Evolutionary conservation across 2,113 vertebrate species (phyloP).

Genomic region (Gymnocephalus cernua): DNA sequence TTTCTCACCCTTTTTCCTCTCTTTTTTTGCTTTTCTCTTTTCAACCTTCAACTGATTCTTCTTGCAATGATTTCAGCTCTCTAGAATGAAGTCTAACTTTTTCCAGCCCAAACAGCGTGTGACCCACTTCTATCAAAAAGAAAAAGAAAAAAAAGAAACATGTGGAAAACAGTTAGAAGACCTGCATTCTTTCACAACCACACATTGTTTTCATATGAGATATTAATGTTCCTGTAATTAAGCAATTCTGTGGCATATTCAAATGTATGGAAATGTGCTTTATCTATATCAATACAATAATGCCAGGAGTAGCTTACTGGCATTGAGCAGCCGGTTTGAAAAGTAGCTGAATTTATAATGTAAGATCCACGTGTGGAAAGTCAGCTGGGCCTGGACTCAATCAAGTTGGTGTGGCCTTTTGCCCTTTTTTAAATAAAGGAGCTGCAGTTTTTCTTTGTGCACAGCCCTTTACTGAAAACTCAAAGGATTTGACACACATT

Average conservation of each 20-base stretch:
- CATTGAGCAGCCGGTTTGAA: conserved; percentile 31
- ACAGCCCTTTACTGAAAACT: conserved; percentile 65
- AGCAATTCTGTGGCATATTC: conserved; percentile 34
- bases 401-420: conserved; percentile 66
- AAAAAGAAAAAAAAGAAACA: conserved; percentile 55
- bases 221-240: conserved; percentile 45
- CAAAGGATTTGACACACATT: conserved; percentile 43
- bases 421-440: conserved; percentile 50
- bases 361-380: conserved; percentile 66
- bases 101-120: conserved; percentile 80
- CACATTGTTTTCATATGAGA: conserved; percentile 24
- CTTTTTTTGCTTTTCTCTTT: conserved; percentile 20
- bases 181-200: conserved; percentile 52
- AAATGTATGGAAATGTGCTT: conserved; percentile 44
- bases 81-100: conserved; percentile 79
- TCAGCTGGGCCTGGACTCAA: conserved; percentile 69
- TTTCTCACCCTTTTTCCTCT: conserved; percentile 18
- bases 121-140: conserved; percentile 78
- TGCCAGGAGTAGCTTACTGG: conserved; percentile 27
- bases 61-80: conserved; percentile 80
- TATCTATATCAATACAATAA: conserved; percentile 17
- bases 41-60: conserved; percentile 49
- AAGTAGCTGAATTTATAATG: conserved; percentile 50
- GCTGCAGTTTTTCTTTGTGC: conserved; percentile 44
- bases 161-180: conserved; percentile 65